Conservation (phyloP, 1,140 invertebrate genomes). For the Proctacanthus coquilletti region DNA sequence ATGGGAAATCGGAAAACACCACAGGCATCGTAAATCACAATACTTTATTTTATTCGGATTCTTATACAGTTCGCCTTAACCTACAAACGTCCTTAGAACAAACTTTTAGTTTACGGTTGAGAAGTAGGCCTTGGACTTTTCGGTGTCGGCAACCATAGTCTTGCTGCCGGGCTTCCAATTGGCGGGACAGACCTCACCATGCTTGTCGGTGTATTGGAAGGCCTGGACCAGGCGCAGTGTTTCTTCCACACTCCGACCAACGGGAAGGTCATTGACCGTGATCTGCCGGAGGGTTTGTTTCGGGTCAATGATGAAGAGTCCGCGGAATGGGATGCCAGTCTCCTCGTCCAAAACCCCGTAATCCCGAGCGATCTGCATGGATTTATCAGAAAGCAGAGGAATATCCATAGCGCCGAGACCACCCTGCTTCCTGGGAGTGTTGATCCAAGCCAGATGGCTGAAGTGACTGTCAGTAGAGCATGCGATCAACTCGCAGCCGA, state of each 20-base stretch:
- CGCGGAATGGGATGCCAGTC: slow-evolving; percentile 86
- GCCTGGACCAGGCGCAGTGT: slow-evolving; percentile 89
- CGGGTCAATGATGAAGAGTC: slow-evolving; percentile 93
- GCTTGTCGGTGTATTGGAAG: slow-evolving; percentile 88
- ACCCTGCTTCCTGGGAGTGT: slow-evolving; percentile 85
- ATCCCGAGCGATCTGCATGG: slow-evolving; percentile 61
- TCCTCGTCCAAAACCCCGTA: slow-evolving; percentile 94
- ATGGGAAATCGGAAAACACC: no score
- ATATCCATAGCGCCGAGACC: slow-evolving; percentile 94
- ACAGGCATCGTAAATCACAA: no score
- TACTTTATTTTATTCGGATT: no score
- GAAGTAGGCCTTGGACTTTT: slow-evolving; percentile 79
- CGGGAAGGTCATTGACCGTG: slow-evolving; percentile 95
- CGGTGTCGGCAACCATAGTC: slow-evolving; percentile 84
- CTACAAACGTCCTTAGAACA: no score
- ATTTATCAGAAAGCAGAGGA: slow-evolving; percentile 90
- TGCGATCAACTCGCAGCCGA: slow-evolving; percentile 71
- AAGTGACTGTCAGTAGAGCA: slow-evolving; percentile 85
- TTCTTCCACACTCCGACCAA: slow-evolving; percentile 88
- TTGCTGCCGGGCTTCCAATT: slow-evolving; percentile 91
- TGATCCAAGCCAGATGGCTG: slow-evolving; percentile 85
- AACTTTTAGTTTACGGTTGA: no score
- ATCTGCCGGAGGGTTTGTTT: slow-evolving; percentile 88
- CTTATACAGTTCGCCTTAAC: no score
- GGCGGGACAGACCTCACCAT: slow-evolving; percentile 95